Percentiles rank a stretch among this genome's conserved stretches.
Conservation (phyloP, 2,797 vertebrate species). For the Sarcoramphus papa region DNA sequence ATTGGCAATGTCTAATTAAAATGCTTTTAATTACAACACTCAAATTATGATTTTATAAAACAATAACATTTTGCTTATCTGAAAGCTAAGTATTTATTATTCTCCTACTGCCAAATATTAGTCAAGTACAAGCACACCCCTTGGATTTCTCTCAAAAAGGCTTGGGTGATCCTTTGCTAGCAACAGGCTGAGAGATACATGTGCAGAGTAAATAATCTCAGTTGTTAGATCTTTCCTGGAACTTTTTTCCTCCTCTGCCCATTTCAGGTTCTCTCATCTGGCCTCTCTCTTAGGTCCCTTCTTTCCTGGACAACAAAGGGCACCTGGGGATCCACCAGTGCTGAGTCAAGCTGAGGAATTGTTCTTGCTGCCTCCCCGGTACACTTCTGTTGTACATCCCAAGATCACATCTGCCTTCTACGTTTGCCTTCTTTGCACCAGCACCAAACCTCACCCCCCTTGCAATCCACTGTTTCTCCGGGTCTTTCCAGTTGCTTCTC, state of each 20-base stretch:
- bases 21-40: slow-evolving; percentile 45
- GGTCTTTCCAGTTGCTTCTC: neutral
- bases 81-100: slow-evolving; percentile 32
- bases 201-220: neutral
- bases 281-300: neutral
- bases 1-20: slow-evolving; percentile 44
- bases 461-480: neutral
- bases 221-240: neutral
- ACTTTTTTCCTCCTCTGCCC: neutral
- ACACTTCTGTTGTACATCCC: neutral
- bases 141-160: neutral
- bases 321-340: neutral
- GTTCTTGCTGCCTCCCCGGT: neutral
- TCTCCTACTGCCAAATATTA: slow-evolving; percentile 28
- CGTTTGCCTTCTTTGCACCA: neutral
- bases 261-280: neutral
- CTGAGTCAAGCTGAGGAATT: neutral
- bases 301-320: neutral
- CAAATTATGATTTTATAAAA: slow-evolving; percentile 31
- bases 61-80: slow-evolving; percentile 53
- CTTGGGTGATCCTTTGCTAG: neutral
- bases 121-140: neutral
- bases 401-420: neutral
- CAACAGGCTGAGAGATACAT: neutral
- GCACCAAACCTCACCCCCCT: neutral